A percentile compares a stretch with the other conserved stretches of the same genome.
Evolutionary conservation across 1,140 invertebrate genomes (phyloP).

Genomic region (Nephila pilipes): DNA sequence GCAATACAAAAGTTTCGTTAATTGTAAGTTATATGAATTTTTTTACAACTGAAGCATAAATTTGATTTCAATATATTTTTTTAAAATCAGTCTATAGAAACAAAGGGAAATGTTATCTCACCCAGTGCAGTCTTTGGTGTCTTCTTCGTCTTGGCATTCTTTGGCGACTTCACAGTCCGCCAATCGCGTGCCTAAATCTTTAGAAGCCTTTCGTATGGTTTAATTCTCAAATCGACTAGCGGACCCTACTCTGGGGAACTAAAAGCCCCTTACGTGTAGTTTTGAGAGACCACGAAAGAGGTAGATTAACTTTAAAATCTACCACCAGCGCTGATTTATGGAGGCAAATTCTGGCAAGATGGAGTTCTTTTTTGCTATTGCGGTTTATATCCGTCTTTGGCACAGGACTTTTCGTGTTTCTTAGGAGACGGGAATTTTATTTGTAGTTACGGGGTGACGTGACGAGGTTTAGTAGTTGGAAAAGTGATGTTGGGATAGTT

Average conservation of each 20-base stretch:
- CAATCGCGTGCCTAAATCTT: not conserved
- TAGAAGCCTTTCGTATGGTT: not conserved
- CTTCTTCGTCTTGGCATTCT: not conserved
- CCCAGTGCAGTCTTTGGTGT: too few relatives aligned
- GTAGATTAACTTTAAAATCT: conserved; percentile 65
- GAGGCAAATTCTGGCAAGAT: not conserved
- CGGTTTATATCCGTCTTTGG: not conserved
- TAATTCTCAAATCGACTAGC: conserved; percentile 29
- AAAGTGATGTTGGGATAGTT: not conserved
- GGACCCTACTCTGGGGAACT: not conserved
- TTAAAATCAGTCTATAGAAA: too few relatives aligned
- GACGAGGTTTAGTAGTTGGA: not conserved
- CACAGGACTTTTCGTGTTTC: not conserved
- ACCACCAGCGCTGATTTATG: conserved; percentile 47
- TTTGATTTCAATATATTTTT: too few relatives aligned
- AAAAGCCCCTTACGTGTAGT: conserved; percentile 13
- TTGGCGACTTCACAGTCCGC: not conserved
- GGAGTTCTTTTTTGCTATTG: conserved; percentile 1
- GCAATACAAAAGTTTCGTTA: too few relatives aligned
- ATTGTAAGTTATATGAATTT: too few relatives aligned
- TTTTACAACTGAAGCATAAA: too few relatives aligned
- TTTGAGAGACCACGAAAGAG: conserved; percentile 55
- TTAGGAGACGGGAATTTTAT: not conserved
- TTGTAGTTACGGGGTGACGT: not conserved
- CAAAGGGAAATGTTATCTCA: too few relatives aligned